A percentile compares a stretch with the other conserved stretches of the same genome.
These are phyloP conservation scores for Ophion obscuratus DNA, from an alignment of 2,888 invertebrate species.

Conservation along the genomic window DNA sequence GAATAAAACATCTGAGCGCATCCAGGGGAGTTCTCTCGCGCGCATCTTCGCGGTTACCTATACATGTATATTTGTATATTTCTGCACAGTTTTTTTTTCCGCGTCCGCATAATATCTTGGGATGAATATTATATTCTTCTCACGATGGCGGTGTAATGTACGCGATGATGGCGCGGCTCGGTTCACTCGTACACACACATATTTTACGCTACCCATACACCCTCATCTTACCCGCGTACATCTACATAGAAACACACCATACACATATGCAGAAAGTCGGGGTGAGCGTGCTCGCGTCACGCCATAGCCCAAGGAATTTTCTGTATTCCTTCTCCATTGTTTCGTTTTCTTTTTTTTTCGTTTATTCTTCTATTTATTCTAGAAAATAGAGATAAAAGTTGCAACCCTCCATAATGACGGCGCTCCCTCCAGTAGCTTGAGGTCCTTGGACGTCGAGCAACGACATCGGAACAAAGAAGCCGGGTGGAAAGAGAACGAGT, in stretches of 20 bases:
- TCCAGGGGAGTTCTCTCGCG: constrained; percentile 11
- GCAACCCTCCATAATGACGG: constrained; percentile 22
- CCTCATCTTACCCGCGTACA: no score
- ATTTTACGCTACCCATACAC: background rate
- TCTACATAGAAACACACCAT: background rate
- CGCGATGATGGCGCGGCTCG: constrained; percentile 37
- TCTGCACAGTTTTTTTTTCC: background rate
- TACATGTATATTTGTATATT: background rate
- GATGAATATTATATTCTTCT: constrained; percentile 69
- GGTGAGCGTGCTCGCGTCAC: constrained; percentile 53
- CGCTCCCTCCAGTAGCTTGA: constrained; percentile 26
- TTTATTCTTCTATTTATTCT: constrained; percentile 40
- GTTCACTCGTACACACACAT: constrained; percentile 24
- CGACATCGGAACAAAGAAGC: constrained; percentile 34
- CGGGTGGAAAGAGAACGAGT: background rate
- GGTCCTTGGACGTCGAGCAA: constrained; percentile 35
- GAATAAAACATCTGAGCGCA: constrained; percentile 62
- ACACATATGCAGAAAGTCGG: constrained; percentile 4
- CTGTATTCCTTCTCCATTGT: constrained; percentile 48
- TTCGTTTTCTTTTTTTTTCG: constrained; percentile 7
- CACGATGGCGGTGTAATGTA: constrained; percentile 59
- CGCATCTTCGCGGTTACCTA: constrained; percentile 37
- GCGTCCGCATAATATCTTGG: constrained; percentile 34
- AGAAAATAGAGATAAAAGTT: constrained; percentile 40
- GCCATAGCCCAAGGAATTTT: constrained; percentile 63